phyloP scores from a whole-genome alignment of 2,888 invertebrate species.

The Napeogenes inachia region DNA sequence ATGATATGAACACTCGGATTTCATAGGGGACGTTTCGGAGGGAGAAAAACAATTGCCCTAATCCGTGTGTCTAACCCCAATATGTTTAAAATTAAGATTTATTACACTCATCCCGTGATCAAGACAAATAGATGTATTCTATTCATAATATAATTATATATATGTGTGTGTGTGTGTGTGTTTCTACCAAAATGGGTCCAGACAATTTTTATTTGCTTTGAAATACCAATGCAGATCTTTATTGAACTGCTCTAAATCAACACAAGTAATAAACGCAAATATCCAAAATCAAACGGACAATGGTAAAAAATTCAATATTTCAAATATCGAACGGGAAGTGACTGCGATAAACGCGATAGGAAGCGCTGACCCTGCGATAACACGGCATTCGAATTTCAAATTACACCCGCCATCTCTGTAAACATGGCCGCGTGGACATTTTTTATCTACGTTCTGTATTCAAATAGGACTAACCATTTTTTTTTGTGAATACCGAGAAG shows the following conservation, averaged over 20 bases:
- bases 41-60: slow-evolving; percentile 3
- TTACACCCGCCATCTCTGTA: slow-evolving; percentile 47
- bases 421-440: slow-evolving; percentile 35
- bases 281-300: slow-evolving; percentile 23
- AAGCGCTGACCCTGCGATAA: slow-evolving; percentile 63
- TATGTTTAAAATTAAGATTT: slow-evolving; percentile 8
- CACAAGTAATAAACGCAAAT: no score
- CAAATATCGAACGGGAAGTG: slow-evolving; percentile 54
- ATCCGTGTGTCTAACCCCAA: slow-evolving; percentile 1
- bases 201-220: no score
- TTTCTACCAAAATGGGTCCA: no score
- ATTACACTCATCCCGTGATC: neutral
- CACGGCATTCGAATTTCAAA: slow-evolving; percentile 49
- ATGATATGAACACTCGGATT: no score
- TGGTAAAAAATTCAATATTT: slow-evolving; percentile 41
- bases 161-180: no score
- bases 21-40: neutral
- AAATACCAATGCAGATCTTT: no score
- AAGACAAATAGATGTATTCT: neutral
- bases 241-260: no score
- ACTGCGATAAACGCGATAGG: slow-evolving; percentile 54
- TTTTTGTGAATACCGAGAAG: slow-evolving; percentile 3
- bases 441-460: slow-evolving; percentile 28
- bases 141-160: no score
- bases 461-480: slow-evolving; percentile 5